Base-by-base conservation (phyloP, 2,797 vertebrate species). In the Huso huso region DNA sequence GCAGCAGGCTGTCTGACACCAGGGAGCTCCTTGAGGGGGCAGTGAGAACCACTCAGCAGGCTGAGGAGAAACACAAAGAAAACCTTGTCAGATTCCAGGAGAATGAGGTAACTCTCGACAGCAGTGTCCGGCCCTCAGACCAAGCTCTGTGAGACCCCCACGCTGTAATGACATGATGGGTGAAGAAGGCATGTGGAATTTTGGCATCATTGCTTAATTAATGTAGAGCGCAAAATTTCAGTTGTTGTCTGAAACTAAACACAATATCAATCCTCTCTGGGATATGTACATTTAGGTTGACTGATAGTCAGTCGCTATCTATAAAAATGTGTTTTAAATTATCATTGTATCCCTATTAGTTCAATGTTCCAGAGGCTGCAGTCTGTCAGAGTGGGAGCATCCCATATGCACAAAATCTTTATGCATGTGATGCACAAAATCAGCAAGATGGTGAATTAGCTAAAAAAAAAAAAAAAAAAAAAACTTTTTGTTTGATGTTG, bases 1-100 rank as follows among this genome's bases (percentile, higher is more conserved):
- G 81, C 13, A 53, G 75, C 68, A 91, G 85, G 75, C 80, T 98
- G 66, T 84, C 84, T 10, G 86, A 93, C 6, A 76, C 92, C 62
- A 79, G 89, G 72, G 79, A 75, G 7, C 84, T 89, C 48, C 82
- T 99, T 48, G 76, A 82, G n/a, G 81, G 83, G 64, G 89, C 93
- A 0, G 74, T 81, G 9, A 68, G 68, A 73, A 77, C 75, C 0
- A 62, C 93, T 63, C 78, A 76, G 66, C 83, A 93, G 73, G 80
- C 87, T 0, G 85, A 89, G 69, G 79, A 84, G 70, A 86, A 76
- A 79, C 94, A 94, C 77, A 82, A 79, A 69, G 87, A 83, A 82
- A 95, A 81, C 57, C 51, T 72, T 66, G 81, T 81, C 74, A 91
- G 77, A 75, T 84, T 92, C 67, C 90, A 90, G 71, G 86, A 83